Evolutionary conservation across 2,888 invertebrate genomes (phyloP).

Genomic region (Aelia acuminata): DNA sequence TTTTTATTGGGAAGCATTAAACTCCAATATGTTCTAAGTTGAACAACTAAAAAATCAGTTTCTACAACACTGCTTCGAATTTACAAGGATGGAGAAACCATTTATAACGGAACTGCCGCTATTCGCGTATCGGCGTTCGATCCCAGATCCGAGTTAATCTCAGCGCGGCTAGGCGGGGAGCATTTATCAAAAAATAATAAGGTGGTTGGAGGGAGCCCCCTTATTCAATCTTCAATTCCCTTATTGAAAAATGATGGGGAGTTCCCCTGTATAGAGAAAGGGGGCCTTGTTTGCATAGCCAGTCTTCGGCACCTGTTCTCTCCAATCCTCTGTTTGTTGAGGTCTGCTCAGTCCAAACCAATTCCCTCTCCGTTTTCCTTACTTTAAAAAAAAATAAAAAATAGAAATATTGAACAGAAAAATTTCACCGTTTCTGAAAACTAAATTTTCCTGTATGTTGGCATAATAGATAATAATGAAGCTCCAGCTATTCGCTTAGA

Average conservation of each 20-base stretch:
- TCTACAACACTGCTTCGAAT: not conserved
- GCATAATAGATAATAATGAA: too few species aligned
- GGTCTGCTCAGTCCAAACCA: not conserved
- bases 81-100: not conserved
- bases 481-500: too few species aligned
- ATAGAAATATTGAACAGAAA: not conserved
- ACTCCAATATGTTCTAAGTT: not conserved
- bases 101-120: constrained; percentile 29
- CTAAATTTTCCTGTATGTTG: too few species aligned
- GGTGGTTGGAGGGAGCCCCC: constrained; percentile 30
- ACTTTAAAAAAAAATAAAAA: not conserved
- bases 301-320: constrained; percentile 37
- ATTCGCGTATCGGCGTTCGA: constrained; percentile 1
- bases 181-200: constrained; percentile 50
- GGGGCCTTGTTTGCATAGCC: constrained; percentile 41
- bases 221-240: constrained; percentile 48
- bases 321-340: not conserved
- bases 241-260: constrained; percentile 49
- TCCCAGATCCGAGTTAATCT: constrained; percentile 43
- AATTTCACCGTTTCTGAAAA: not conserved
- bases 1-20: too few species aligned
- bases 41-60: not conserved
- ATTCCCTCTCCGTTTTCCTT: not conserved
- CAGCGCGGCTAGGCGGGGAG: constrained; percentile 22
- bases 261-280: constrained; percentile 37